A percentile compares a stretch with the other conserved stretches of the same genome.
Evolutionary conservation across 2,797 vertebrate species (phyloP).

Genomic region (Anisognathus igniventris): DNA sequence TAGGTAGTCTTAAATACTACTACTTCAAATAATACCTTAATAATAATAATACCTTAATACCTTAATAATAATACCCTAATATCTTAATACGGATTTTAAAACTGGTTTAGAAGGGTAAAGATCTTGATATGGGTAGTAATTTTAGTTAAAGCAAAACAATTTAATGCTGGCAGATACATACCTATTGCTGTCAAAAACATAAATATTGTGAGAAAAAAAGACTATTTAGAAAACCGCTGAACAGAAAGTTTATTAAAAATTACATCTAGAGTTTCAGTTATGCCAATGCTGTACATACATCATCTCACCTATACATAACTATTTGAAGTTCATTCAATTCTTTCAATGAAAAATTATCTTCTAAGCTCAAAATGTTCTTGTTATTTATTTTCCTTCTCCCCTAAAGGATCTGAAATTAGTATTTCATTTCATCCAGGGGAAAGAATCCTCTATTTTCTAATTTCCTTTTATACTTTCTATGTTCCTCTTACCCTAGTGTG

Average conservation of each 20-base stretch:
- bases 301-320: neutral
- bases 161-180: neutral
- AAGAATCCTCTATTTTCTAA: neutral
- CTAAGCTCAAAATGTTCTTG: neutral
- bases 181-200: neutral
- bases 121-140: neutral
- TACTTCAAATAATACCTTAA: neutral
- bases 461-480: neutral
- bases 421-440: neutral
- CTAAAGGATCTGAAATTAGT: neutral
- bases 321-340: neutral
- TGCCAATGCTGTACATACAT: rapidly evolving
- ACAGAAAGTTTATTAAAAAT: neutral
- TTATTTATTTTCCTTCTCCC: neutral
- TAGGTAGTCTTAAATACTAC: neutral
- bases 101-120: neutral
- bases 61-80: neutral
- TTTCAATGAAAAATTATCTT: neutral
- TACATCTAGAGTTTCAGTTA: neutral
- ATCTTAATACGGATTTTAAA: neutral
- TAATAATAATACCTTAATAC: neutral
- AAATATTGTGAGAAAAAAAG: neutral
- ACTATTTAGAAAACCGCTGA: neutral
- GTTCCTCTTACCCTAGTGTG: neutral
- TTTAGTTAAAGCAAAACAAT: neutral